Evolutionary conservation across 2,113 vertebrate species (phyloP).

Genomic region (Cisticola juncidis): DNA sequence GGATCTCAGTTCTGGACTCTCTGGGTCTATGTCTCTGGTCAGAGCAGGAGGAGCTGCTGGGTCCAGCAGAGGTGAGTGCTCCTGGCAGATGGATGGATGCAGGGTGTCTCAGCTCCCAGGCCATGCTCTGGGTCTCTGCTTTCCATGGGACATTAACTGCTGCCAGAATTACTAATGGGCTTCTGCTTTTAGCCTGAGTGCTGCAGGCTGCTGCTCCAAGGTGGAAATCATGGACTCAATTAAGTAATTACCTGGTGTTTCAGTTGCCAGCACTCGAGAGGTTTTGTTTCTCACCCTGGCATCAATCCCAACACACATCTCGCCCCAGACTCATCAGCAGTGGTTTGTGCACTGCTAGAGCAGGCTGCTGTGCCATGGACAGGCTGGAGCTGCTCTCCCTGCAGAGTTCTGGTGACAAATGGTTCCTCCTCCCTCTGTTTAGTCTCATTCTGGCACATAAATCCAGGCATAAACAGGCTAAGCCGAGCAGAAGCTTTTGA

Average conservation of each 20-base stretch:
- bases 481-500: neutral
- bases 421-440: neutral
- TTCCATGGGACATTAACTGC: neutral
- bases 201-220: neutral
- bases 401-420: neutral
- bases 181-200: slow-evolving; percentile 16
- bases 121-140: neutral
- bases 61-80: rapidly evolving
- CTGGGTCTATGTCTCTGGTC: neutral
- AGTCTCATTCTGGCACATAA: neutral
- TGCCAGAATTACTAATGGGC: neutral
- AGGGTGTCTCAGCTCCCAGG: neutral
- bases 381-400: neutral
- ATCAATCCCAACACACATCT: rapidly evolving
- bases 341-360: neutral
- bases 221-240: neutral
- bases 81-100: neutral
- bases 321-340: neutral
- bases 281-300: neutral
- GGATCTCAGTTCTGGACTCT: neutral
- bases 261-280: neutral
- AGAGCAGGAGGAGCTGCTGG: neutral
- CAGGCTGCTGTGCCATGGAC: rapidly evolving
- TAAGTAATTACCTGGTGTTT: slow-evolving; percentile 27
- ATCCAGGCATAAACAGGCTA: neutral